Evolutionary conservation across 1,140 invertebrate species (phyloP).

Genomic region (Ctenoplectra terminalis): DNA sequence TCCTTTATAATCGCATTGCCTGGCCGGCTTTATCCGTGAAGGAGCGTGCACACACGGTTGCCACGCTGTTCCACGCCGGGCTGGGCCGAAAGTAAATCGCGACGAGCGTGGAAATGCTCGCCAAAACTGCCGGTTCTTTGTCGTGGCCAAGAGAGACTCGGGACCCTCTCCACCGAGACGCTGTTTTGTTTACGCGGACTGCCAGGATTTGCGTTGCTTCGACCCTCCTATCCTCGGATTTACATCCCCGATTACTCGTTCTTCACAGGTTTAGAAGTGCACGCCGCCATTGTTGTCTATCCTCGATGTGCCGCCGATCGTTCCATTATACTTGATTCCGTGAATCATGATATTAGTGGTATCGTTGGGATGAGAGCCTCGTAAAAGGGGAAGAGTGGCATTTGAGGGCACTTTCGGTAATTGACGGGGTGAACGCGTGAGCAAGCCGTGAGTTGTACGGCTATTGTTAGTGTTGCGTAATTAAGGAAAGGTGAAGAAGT

Average conservation of each 20-base stretch:
- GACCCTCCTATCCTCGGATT: neutral
- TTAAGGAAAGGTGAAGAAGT: slow-evolving; percentile 7
- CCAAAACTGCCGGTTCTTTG: neutral
- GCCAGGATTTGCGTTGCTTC: neutral
- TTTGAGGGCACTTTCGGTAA: slow-evolving; percentile 27
- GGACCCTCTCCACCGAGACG: neutral
- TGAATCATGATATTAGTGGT: neutral
- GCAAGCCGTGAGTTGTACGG: neutral
- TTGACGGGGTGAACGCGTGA: neutral
- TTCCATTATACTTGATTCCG: neutral
- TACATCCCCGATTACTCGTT: neutral
- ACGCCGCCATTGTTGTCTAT: neutral
- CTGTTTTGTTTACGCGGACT: neutral
- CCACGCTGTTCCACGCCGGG: too few relatives aligned
- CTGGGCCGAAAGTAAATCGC: slow-evolving; percentile 22
- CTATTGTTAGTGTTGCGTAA: neutral
- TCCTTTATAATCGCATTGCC: slow-evolving; percentile 50
- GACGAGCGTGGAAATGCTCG: neutral
- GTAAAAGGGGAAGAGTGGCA: neutral
- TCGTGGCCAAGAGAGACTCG: neutral
- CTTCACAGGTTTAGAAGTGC: neutral
- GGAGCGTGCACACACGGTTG: neutral
- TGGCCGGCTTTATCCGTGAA: slow-evolving; percentile 2
- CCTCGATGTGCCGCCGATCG: neutral
- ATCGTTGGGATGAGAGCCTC: neutral